Percentiles rank a stretch among this genome's conserved stretches.
These are phyloP conservation scores for Noctua comes DNA, from an alignment of 2,888 invertebrate species.

Conservation along the genomic window DNA sequence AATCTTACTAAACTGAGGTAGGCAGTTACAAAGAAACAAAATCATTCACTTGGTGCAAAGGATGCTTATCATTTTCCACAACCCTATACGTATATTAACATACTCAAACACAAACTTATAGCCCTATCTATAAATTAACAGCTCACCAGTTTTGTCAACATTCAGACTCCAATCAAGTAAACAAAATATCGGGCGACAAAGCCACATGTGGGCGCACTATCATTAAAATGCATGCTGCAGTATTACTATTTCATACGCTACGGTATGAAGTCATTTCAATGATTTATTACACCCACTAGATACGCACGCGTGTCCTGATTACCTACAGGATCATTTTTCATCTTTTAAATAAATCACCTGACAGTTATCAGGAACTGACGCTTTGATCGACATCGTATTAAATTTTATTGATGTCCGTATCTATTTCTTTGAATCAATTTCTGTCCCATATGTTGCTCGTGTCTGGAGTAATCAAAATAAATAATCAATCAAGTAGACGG, in stretches of 20 bases:
- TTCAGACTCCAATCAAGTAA: constrained; percentile 54
- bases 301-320: constrained; percentile 52
- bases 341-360: constrained; percentile 71
- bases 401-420: constrained; percentile 73
- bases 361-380: constrained; percentile 72
- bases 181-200: constrained; percentile 51
- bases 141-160: constrained; percentile 48
- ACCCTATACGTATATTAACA: neutral
- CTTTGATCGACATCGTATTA: constrained; percentile 75
- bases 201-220: constrained; percentile 54
- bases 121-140: constrained; percentile 53
- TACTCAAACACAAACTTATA: constrained; percentile 35
- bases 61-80: neutral
- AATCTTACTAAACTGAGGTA: neutral
- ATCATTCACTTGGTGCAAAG: neutral
- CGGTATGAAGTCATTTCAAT: constrained; percentile 58
- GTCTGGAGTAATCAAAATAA: constrained; percentile 73
- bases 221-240: constrained; percentile 55
- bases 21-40: neutral
- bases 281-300: constrained; percentile 61
- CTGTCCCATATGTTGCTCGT: constrained; percentile 57
- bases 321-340: constrained; percentile 64
- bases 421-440: constrained; percentile 70
- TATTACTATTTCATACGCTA: constrained; percentile 46
- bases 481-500: constrained; percentile 73